These are phyloP conservation scores for Mormyrus proboscirostris DNA, from an alignment of 2,797 vertebrate species.

Conservation along the genomic window DNA sequence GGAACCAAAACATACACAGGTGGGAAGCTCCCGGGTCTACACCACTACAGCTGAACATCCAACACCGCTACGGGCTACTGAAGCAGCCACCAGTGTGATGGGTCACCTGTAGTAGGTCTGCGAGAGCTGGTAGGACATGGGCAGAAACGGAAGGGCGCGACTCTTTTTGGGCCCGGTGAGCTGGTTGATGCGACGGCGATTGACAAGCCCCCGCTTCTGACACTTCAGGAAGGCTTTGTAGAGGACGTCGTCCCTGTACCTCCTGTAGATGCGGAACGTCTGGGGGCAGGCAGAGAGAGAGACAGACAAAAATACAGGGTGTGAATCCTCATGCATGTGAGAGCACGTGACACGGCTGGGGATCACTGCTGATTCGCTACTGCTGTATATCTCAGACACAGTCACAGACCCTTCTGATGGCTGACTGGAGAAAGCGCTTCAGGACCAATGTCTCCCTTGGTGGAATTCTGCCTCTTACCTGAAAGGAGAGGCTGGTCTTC, in stretches of 20 bases:
- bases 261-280: constrained; percentile 84
- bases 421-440: neutral
- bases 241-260: constrained; percentile 75
- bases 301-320: neutral
- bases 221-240: constrained; percentile 76
- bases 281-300: constrained; percentile 35
- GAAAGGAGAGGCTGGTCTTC: constrained; percentile 82
- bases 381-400: neutral
- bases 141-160: constrained; percentile 79
- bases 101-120: constrained; percentile 78
- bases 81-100: neutral
- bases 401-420: neutral
- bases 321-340: neutral
- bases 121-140: constrained; percentile 96
- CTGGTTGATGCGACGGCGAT: constrained; percentile 76
- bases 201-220: constrained; percentile 76
- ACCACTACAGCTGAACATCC: neutral
- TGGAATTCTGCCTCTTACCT: constrained; percentile 58
- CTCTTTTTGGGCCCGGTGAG: constrained; percentile 78
- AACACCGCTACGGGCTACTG: neutral
- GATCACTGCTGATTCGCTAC: neutral
- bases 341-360: neutral
- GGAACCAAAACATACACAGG: neutral
- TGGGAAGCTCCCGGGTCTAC: no score
- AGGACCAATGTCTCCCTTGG: neutral